Percentiles rank a stretch among this genome's conserved stretches.
Evolutionary conservation across 2,888 invertebrate genomes (phyloP).

Genomic region (Pseudococcus jackbeardsleyi): DNA sequence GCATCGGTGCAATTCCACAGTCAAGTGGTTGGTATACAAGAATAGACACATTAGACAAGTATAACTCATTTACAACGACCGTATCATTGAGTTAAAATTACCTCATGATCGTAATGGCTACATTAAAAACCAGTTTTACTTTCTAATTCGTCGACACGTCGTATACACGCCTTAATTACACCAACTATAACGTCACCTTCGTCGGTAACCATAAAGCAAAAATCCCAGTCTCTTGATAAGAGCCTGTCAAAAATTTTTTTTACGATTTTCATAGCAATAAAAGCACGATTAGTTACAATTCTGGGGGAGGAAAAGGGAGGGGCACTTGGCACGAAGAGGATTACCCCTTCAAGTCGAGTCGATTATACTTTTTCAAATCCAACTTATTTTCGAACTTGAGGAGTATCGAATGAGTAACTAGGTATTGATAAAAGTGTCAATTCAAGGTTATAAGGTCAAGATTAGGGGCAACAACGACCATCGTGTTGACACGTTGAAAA

Average conservation of each 20-base stretch:
- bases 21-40: background rate
- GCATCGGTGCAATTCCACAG: background rate
- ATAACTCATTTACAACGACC: conserved; percentile 3
- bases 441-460: conserved; percentile 15
- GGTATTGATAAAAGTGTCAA: background rate
- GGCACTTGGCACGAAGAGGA: background rate
- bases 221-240: background rate
- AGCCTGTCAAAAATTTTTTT: background rate
- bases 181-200: conserved; percentile 23
- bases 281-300: background rate
- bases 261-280: conserved; percentile 7
- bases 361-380: background rate
- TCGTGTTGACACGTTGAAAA: background rate
- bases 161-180: conserved; percentile 31
- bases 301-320: background rate
- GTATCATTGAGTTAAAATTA: conserved; percentile 44
- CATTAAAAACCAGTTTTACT: conserved; percentile 35
- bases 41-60: background rate
- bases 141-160: conserved; percentile 48
- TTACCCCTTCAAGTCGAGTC: too few species aligned
- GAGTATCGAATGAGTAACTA: background rate
- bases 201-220: background rate
- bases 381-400: background rate
- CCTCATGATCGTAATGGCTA: background rate
- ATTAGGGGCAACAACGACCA: background rate